A percentile compares a stretch with the other conserved stretches of the same genome.
Evolutionary conservation across 2,888 invertebrate species (phyloP).

Genomic region (Brassicogethes aeneus): DNA sequence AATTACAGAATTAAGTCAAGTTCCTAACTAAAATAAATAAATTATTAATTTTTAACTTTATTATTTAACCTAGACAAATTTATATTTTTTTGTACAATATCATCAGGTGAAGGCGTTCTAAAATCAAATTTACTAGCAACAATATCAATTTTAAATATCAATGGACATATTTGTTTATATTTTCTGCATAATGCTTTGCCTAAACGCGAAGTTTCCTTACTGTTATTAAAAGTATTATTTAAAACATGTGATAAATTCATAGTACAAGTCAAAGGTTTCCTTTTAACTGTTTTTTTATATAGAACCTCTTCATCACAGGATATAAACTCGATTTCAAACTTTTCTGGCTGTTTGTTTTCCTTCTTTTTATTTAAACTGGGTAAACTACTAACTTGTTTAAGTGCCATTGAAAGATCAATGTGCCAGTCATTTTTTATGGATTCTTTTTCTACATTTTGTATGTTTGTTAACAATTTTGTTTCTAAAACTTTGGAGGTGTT

Average conservation of each 20-base stretch:
- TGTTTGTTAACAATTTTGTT: slow-evolving; percentile 3
- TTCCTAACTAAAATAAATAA: too few species aligned
- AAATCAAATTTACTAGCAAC: slow-evolving; percentile 45
- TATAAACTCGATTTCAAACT: slow-evolving; percentile 35
- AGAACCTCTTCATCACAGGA: slow-evolving; percentile 24
- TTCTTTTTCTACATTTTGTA: not conserved
- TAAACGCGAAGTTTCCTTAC: slow-evolving; percentile 39
- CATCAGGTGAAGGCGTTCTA: slow-evolving; percentile 52
- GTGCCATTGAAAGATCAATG: slow-evolving; percentile 41
- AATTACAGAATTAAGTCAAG: too few species aligned
- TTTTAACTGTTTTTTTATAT: slow-evolving; percentile 5
- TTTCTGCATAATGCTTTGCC: slow-evolving; percentile 44
- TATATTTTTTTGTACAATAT: slow-evolving; percentile 44
- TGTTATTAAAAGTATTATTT: slow-evolving; percentile 13
- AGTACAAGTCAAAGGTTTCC: slow-evolving; percentile 22
- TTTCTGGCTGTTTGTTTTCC: slow-evolving; percentile 17
- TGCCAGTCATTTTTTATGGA: slow-evolving; percentile 19
- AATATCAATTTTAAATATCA: not conserved
- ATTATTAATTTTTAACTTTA: too few species aligned
- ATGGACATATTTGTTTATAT: slow-evolving; percentile 9
- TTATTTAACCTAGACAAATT: too few species aligned
- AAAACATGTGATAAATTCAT: slow-evolving; percentile 27
- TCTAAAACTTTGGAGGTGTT: too few species aligned
- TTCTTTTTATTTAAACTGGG: slow-evolving; percentile 16
- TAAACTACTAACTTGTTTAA: slow-evolving; percentile 25